Conservation (phyloP, 1,140 invertebrate genomes). For the Bombus superbus region DNA sequence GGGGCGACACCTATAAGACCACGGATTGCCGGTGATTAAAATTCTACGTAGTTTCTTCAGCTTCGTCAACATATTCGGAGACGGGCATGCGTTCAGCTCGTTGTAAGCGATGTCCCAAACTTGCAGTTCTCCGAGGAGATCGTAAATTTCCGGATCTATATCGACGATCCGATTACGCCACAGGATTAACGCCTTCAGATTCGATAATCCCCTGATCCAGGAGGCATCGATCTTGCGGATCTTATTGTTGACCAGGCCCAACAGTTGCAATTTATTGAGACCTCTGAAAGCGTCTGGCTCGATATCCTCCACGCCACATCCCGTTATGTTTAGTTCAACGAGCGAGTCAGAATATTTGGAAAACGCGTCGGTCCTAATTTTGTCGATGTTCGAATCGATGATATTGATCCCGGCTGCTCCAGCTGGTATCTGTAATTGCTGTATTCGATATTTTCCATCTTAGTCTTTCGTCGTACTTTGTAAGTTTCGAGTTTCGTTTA, state of each 20-base stretch:
- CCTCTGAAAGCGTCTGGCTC: constrained; percentile 26
- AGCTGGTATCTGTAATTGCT: constrained; percentile 9
- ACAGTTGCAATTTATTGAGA: constrained; percentile 20
- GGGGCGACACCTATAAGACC: constrained; percentile 37
- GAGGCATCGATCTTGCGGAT: constrained; percentile 40
- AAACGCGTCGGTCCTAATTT: constrained; percentile 35
- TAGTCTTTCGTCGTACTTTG: neutral
- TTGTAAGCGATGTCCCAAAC: constrained; percentile 49
- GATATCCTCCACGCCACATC: constrained; percentile 37
- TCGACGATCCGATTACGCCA: constrained; percentile 40
- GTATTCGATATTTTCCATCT: neutral
- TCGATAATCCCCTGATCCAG: constrained; percentile 39
- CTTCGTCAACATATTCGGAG: constrained; percentile 10
- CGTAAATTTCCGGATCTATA: constrained; percentile 36
- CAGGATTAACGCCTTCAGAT: constrained; percentile 12
- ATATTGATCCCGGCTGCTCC: constrained; percentile 24
- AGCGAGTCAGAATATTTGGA: constrained; percentile 3
- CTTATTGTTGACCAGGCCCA: constrained; percentile 36
- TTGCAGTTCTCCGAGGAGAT: constrained; percentile 11
- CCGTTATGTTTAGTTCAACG: constrained; percentile 44
- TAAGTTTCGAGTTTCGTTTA: too few species aligned
- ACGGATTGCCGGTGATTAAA: constrained; percentile 41
- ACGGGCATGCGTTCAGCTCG: constrained; percentile 20
- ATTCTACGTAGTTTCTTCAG: constrained; percentile 28
- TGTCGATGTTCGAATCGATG: constrained; percentile 26